Conservation (phyloP, 2,113 vertebrate species). For the Forbesichthys agassizii region DNA sequence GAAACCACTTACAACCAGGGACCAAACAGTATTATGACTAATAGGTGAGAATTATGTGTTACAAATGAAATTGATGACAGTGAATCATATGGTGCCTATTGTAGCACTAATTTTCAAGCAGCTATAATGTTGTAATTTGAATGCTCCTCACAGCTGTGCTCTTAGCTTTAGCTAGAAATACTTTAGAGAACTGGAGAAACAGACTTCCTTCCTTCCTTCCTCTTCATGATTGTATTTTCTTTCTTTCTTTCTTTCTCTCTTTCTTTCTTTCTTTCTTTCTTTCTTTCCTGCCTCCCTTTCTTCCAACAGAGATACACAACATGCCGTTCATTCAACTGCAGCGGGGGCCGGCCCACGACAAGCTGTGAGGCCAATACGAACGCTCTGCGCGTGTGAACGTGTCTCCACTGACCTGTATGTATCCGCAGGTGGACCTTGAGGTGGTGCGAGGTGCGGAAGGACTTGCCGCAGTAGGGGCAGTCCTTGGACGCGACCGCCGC, state of each 20-base stretch:
- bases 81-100: constrained; percentile 29
- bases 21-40: constrained; percentile 23
- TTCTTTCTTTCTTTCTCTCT: too few relatives aligned
- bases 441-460: constrained; percentile 98
- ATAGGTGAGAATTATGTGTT: constrained; percentile 39
- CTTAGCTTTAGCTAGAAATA: not conserved
- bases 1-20: not conserved
- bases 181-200: too few relatives aligned
- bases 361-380: not conserved
- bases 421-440: constrained; percentile 99
- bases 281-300: too few relatives aligned
- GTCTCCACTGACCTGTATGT: constrained; percentile 90
- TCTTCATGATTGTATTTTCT: not conserved
- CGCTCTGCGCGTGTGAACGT: not conserved
- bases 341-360: too few relatives aligned
- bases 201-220: not conserved
- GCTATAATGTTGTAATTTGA: constrained; percentile 24
- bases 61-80: constrained; percentile 23
- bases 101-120: constrained; percentile 17
- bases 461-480: constrained; percentile 97
- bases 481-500: constrained; percentile 88
- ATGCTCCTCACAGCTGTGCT: constrained; percentile 35
- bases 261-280: too few relatives aligned
- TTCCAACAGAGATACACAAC: too few relatives aligned
- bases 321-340: too few relatives aligned